Conservation (phyloP, 2,888 invertebrate species). For the Cantharis nigra region DNA sequence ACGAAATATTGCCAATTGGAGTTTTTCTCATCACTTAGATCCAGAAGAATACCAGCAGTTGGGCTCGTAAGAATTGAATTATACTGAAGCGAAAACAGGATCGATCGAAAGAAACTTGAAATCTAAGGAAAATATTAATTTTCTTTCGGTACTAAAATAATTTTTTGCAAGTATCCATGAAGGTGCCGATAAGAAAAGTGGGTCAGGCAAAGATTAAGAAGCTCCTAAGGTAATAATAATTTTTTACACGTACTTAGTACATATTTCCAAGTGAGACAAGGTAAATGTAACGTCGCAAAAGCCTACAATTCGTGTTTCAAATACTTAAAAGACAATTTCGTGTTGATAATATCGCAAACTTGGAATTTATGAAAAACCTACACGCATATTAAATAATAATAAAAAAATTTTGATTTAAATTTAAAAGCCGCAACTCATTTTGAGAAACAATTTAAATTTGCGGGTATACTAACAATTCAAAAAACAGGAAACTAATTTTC, state of each 20-base stretch:
- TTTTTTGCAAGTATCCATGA: neutral
- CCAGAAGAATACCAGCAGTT: neutral
- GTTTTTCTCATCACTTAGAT: neutral
- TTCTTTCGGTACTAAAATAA: neutral
- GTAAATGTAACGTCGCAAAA: neutral
- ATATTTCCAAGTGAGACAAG: neutral
- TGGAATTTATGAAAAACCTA: neutral
- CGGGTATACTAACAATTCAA: neutral
- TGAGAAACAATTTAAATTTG: neutral
- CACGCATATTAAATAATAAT: neutral
- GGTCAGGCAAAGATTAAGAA: neutral
- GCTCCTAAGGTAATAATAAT: neutral
- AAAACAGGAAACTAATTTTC: neutral
- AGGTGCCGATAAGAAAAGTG: neutral
- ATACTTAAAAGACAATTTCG: neutral
- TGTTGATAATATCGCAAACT: neutral
- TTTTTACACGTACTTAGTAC: neutral
- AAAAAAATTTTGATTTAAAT: neutral
- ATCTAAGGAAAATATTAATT: neutral
- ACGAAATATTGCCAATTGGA: neutral
- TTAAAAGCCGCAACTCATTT: neutral
- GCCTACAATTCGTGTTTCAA: neutral
- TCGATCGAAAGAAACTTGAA: neutral
- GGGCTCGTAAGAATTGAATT: neutral
- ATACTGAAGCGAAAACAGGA: neutral